Evolutionary conservation across 2,113 vertebrate species (phyloP).

Genomic region (Chaetops frenatus): DNA sequence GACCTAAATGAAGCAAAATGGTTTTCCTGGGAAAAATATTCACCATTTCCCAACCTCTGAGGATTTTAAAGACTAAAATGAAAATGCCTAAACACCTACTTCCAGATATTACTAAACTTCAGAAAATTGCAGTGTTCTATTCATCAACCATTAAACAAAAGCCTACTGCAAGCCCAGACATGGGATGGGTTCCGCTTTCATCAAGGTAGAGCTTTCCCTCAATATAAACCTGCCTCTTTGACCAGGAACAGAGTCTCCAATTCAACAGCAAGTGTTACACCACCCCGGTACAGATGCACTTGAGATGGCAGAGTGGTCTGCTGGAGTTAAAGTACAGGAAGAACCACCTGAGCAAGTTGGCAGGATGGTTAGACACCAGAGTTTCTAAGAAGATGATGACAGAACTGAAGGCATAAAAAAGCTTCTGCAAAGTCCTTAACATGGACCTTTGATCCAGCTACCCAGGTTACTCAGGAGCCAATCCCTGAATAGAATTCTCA

Average conservation of each 20-base stretch:
- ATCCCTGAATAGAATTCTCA: background rate
- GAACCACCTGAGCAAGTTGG: background rate
- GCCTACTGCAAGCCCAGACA: background rate
- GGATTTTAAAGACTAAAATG: background rate
- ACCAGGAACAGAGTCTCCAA: background rate
- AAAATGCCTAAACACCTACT: background rate
- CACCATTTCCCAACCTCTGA: background rate
- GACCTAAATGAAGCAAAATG: background rate
- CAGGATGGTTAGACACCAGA: background rate
- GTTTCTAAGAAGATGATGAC: background rate
- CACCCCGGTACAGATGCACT: background rate
- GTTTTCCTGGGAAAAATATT: background rate
- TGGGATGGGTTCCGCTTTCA: background rate
- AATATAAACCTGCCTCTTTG: background rate
- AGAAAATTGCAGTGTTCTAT: background rate
- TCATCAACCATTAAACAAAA: background rate
- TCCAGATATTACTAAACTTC: background rate
- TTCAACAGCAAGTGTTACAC: background rate
- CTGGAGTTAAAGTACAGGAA: background rate
- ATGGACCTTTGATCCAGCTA: background rate
- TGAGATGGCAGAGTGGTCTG: background rate
- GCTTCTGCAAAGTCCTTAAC: background rate
- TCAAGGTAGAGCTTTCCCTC: background rate
- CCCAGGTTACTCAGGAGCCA: background rate
- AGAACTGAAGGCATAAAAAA: background rate